Evolutionary conservation across 2,888 invertebrate species (phyloP), one percentile per base, ranked within the genome.

Genomic region (Ophioninae sp.): DNA sequence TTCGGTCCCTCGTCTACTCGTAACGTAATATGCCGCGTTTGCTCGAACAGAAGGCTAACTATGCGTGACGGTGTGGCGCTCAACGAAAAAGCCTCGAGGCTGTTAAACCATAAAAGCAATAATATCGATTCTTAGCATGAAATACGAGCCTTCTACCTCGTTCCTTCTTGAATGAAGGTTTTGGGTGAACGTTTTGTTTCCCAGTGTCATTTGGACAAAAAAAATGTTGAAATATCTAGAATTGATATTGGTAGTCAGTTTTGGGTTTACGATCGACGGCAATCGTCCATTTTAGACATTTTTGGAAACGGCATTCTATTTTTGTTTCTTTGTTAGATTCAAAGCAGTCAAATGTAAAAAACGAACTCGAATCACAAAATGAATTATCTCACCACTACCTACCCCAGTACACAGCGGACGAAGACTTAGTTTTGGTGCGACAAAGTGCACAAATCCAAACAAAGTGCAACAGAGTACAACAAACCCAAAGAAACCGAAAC

Each of bases 31-130:
- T 70, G 23, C 73, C 59, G 74, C 65, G 41, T 68, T 78, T 65
- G 77, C 68, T 69, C 30, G 64, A 79, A 73, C 68, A 73, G 69
- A 57, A 78, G 78, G 78, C 70, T 84, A 84, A 84, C 81, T 84
- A 81, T 81, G 83, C 83, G 83, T 84, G 81, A 84, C 83, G 83
- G 83, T 70, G 83, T 81, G 83, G 83, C 75, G 80, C 77, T 83
- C 77, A 30, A 83, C 74, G 83, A 83, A 65, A 83, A 81, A 83
- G 83, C 78, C 83, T 81, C 78, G 65, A 74, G 81, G 83, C 78
- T 74, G 65, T 74, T 73, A 64, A 78, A 78, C 74, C 73, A 82
- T 78, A 75, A 69, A 75, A 68, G 62, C 74, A 82, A 79, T 82
- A 79, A 75, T 77, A 81, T 81, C 69, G 64, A 69, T 67, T 82